Conservation (phyloP, 2,888 invertebrate genomes). For the Coleophora flavipennella region DNA sequence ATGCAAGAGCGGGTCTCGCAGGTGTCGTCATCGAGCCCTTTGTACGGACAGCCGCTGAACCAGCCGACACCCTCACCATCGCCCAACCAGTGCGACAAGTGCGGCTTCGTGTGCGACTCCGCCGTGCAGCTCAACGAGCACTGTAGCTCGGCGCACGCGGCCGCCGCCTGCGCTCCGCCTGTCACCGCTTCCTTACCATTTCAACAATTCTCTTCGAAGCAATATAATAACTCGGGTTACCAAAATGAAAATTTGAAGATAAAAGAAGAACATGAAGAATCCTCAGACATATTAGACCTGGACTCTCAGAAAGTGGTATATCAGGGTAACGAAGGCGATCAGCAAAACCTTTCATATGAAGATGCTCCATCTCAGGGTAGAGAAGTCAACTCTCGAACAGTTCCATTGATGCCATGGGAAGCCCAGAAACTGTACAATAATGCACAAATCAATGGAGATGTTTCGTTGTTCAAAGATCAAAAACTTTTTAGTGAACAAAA, state of each 20-base stretch:
- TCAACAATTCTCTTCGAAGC: slow-evolving; percentile 66
- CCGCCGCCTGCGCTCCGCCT: slow-evolving; percentile 28
- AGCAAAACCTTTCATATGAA: slow-evolving; percentile 48
- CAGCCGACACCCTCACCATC: slow-evolving; percentile 81
- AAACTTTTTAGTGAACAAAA: slow-evolving; percentile 67
- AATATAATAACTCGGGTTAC: slow-evolving; percentile 56
- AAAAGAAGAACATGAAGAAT: slow-evolving; percentile 79
- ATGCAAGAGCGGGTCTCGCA: slow-evolving; percentile 69
- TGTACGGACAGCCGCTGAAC: slow-evolving; percentile 72
- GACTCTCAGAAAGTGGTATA: slow-evolving; percentile 93
- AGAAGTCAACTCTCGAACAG: slow-evolving; percentile 64
- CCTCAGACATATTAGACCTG: slow-evolving; percentile 87
- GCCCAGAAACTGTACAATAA: slow-evolving; percentile 57
- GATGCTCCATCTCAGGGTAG: slow-evolving; percentile 48
- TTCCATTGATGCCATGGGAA: slow-evolving; percentile 75
- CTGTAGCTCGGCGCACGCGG: slow-evolving; percentile 75
- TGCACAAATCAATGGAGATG: slow-evolving; percentile 62
- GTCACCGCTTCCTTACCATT: slow-evolving; percentile 61
- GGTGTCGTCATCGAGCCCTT: slow-evolving; percentile 68
- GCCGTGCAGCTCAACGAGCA: slow-evolving; percentile 83
- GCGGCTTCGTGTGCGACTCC: slow-evolving; percentile 84
- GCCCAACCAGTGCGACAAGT: slow-evolving; percentile 87
- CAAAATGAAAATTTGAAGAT: slow-evolving; percentile 62
- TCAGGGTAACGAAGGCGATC: slow-evolving; percentile 73
- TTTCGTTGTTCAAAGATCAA: slow-evolving; percentile 64